Base-by-base conservation (phyloP, 1,140 invertebrate genomes). In the Diabrotica undecimpunctata region DNA sequence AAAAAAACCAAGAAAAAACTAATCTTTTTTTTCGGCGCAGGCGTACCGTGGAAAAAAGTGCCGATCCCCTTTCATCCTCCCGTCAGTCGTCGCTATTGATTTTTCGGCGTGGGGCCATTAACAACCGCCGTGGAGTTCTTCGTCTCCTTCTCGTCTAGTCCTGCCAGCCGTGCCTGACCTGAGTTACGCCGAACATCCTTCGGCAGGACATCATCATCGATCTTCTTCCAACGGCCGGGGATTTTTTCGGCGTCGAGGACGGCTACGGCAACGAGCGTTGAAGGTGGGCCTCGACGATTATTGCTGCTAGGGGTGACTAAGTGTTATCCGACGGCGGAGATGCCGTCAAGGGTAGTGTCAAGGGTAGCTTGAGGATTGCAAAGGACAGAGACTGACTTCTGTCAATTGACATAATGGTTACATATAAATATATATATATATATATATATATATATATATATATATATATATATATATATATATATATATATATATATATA, bases 101-200 rank as follows among this genome's bases (percentile, higher is more conserved):
- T 69, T 67, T 64, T 10, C 41, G 41, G 41, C 39, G 61, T 59
- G 54, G 60, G 51, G 57, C 41, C 36, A 59, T 35, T 41, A 51
- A 38, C 41, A 46, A 46, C 41, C 41, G 41, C 59, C 58, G 59
- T 61, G 52, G 56, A 55, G 58, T 59, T 60, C 61, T 57, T 54
- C 61, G 61, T 62, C 61, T 62, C 61, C 61, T 54, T 54, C 51
- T 54, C 61, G 61, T 62, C 61, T 62, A 62, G 61, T 62, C 61
- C 61, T 62, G 61, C 61, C 54, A 62, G 61, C 61, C 54, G 62
- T 70, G 65, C 69, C 71, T 70, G 71, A 72, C 71, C 71, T 72
- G 66, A 70, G 71, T 71, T 72, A 72, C 66, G 66, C 70, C 71
- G 64, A 68, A 72, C 64, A 65, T 70, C 68, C 66, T 72, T 70